Percentiles rank a stretch among this genome's conserved stretches.
phyloP scores from a whole-genome alignment of 2,113 vertebrate genomes.

The Echinops telfairi region DNA sequence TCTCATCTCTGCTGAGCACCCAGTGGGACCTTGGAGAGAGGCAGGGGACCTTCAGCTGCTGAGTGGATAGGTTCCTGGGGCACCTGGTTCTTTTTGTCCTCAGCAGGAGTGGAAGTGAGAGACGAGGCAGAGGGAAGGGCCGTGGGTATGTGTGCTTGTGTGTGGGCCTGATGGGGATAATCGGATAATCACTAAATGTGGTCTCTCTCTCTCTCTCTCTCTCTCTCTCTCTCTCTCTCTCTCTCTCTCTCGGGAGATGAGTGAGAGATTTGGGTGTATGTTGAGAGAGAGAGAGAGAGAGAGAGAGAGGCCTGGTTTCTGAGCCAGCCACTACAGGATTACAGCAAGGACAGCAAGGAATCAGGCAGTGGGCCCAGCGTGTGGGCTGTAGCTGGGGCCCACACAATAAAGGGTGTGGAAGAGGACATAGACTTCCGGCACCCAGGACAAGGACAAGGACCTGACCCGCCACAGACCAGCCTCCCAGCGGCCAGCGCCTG shows the following conservation, averaged over 20 bases:
- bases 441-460: not conserved
- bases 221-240: too few species aligned
- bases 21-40: not conserved
- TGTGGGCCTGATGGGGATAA: not conserved
- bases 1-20: not conserved
- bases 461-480: not conserved
- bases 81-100: not conserved
- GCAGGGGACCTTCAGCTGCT: accelerated
- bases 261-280: not conserved
- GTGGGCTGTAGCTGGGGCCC: too few species aligned
- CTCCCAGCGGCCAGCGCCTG: not conserved
- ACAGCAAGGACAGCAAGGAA: not conserved
- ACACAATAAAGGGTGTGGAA: not conserved
- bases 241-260: too few species aligned
- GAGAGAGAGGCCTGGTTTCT: not conserved
- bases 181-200: not conserved
- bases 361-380: not conserved
- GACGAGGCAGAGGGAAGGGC: too few species aligned
- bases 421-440: not conserved
- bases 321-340: not conserved
- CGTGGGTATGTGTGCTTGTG: too few species aligned
- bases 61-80: not conserved
- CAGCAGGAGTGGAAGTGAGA: not conserved
- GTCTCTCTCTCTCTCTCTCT: too few species aligned
- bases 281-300: not conserved